Conservation (phyloP, 2,888 invertebrate species). For the Dasypogon diadema region DNA sequence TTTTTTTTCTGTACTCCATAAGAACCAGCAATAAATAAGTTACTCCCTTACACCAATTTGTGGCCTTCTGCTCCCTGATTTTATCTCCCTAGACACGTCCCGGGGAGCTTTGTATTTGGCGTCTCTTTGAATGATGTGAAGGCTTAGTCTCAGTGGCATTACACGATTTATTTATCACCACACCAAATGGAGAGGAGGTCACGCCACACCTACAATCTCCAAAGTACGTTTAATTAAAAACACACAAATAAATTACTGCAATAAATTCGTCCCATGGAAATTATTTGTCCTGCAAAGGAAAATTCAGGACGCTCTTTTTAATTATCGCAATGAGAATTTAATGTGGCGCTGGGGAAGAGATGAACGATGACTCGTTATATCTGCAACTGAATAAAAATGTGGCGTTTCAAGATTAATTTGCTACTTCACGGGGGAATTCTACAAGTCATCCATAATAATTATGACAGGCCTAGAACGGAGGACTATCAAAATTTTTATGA, state of each 20-base stretch:
- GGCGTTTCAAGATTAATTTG: conserved; percentile 21
- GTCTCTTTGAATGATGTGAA: conserved; percentile 37
- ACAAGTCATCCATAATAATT: conserved; percentile 28
- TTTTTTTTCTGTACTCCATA: neutral
- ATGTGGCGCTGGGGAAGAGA: neutral
- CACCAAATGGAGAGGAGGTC: neutral
- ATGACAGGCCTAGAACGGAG: neutral
- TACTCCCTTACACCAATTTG: conserved; percentile 35
- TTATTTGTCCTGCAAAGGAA: conserved; percentile 3
- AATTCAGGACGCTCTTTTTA: conserved; percentile 13
- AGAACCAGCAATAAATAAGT: conserved; percentile 36
- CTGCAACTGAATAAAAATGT: conserved; percentile 12
- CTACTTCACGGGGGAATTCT: neutral
- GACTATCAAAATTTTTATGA: neutral
- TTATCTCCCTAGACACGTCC: conserved; percentile 37
- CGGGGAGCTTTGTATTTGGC: conserved; percentile 23
- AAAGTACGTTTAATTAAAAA: conserved; percentile 24
- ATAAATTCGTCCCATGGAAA: conserved; percentile 19
- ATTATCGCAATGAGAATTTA: conserved; percentile 5
- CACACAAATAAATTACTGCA: conserved; percentile 25
- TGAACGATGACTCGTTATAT: neutral
- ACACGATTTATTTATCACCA: conserved; percentile 27
- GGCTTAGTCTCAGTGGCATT: conserved; percentile 12
- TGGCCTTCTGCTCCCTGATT: conserved; percentile 29
- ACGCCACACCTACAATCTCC: neutral